Percentiles rank a stretch among this genome's conserved stretches.
Conservation (phyloP, 2,113 vertebrate genomes). For the Laticauda laticaudata region DNA sequence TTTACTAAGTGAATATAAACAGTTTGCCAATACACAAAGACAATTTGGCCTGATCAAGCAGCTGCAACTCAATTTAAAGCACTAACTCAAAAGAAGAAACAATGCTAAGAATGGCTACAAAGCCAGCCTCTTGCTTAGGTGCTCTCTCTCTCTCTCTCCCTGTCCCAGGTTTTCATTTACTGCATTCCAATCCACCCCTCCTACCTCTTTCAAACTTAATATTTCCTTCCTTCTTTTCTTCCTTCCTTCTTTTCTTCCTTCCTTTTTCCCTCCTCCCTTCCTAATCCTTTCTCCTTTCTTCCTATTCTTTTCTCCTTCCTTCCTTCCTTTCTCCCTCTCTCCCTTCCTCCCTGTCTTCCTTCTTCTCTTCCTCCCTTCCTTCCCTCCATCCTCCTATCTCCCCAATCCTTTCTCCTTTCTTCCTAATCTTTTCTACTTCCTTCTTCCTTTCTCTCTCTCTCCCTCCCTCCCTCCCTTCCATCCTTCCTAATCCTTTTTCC, state of each 20-base stretch:
- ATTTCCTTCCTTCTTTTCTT: background rate
- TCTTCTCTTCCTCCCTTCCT: too few species aligned
- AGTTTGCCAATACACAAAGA: background rate
- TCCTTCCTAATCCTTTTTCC: too few species aligned
- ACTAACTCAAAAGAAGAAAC: constrained; percentile 36
- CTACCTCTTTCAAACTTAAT: constrained; percentile 45
- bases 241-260: too few species aligned
- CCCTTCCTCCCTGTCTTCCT: too few species aligned
- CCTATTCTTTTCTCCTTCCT: too few species aligned
- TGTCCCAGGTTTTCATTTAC: constrained; percentile 37
- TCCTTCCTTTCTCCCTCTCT: too few species aligned
- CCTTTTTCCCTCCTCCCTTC: too few species aligned
- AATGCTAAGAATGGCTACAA: constrained; percentile 42
- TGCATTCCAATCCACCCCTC: constrained; percentile 28
- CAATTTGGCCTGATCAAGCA: background rate
- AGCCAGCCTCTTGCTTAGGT: constrained; percentile 29
- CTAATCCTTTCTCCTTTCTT: too few species aligned
- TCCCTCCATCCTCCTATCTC: too few species aligned
- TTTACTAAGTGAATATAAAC: background rate
- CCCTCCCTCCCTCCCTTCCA: too few species aligned
- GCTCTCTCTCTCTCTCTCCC: background rate
- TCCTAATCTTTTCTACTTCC: too few species aligned
- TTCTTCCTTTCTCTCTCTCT: too few species aligned
- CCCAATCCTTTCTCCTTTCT: background rate
- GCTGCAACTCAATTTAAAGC: constrained; percentile 6